Evolutionary conservation across 2,888 invertebrate genomes (phyloP).

Genomic region (Diarsia mendica): DNA sequence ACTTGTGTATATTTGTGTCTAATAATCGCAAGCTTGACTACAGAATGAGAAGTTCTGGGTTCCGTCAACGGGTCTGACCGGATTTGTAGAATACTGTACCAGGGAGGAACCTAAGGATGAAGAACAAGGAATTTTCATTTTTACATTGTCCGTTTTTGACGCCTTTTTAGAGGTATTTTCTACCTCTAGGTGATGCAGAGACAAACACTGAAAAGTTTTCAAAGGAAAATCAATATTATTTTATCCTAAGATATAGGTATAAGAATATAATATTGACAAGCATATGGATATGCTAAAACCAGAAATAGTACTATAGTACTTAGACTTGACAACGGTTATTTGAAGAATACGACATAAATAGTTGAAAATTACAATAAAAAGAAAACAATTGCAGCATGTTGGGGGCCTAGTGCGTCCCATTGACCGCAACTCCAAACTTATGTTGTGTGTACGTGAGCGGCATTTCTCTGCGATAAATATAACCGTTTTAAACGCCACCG

Average conservation of each 20-base stretch:
- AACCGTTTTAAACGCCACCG: conserved; percentile 63
- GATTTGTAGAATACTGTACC: too few species aligned
- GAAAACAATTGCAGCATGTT: conserved; percentile 16
- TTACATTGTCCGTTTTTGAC: not conserved
- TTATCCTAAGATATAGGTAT: not conserved
- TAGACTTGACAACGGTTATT: not conserved
- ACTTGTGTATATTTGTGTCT: too few species aligned
- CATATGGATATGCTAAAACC: not conserved
- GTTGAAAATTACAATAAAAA: not conserved
- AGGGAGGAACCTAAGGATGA: too few species aligned
- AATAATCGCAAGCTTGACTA: not conserved
- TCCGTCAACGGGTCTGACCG: not conserved
- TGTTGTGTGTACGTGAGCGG: conserved; percentile 72
- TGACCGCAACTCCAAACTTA: conserved; percentile 62
- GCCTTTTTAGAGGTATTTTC: too few species aligned
- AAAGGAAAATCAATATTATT: not conserved
- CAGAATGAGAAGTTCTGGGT: not conserved
- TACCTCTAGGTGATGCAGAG: not conserved
- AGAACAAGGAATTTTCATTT: not conserved
- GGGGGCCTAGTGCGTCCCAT: conserved; percentile 44
- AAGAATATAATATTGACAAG: too few species aligned
- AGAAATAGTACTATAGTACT: not conserved
- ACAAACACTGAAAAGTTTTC: not conserved
- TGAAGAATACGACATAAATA: not conserved
- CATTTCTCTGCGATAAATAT: conserved; percentile 71